Evolutionary conservation across 1,140 invertebrate genomes (phyloP).

Genomic region (Daktulosphaira vitifoliae): DNA sequence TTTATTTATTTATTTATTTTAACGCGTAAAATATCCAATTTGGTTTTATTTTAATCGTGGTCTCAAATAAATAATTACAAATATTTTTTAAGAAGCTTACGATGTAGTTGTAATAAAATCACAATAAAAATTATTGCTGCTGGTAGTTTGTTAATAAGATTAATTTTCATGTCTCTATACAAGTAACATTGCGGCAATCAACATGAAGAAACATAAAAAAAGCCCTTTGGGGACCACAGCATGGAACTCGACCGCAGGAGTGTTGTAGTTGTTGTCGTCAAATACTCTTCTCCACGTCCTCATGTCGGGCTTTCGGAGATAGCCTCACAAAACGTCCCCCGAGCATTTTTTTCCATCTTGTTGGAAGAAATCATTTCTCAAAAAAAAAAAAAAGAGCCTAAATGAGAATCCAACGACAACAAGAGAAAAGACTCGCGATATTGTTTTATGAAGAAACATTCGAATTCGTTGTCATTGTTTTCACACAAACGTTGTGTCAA

Average conservation of each 20-base stretch:
- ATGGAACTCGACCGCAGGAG: not conserved
- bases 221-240: not conserved
- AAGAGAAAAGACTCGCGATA: slow-evolving; percentile 7
- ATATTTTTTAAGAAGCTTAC: too few species aligned
- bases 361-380: slow-evolving; percentile 31
- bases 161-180: slow-evolving; percentile 5
- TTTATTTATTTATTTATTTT: too few species aligned
- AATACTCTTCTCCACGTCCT: not conserved
- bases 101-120: too few species aligned
- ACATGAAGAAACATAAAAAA: slow-evolving; percentile 21
- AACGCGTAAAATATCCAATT: too few species aligned
- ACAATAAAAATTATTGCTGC: too few species aligned
- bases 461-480: not conserved
- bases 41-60: too few species aligned
- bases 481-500: not conserved
- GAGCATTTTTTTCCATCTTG: slow-evolving; percentile 32
- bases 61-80: too few species aligned
- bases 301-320: not conserved
- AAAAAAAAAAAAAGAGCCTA: slow-evolving; percentile 6
- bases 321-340: slow-evolving; percentile 23
- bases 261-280: slow-evolving; percentile 4
- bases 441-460: slow-evolving; percentile 31
- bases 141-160: slow-evolving; percentile 20
- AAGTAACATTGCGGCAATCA: slow-evolving; percentile 7
- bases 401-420: not conserved